Evolutionary conservation across 1,140 invertebrate species (phyloP).

Genomic region (Drosophila sp.): DNA sequence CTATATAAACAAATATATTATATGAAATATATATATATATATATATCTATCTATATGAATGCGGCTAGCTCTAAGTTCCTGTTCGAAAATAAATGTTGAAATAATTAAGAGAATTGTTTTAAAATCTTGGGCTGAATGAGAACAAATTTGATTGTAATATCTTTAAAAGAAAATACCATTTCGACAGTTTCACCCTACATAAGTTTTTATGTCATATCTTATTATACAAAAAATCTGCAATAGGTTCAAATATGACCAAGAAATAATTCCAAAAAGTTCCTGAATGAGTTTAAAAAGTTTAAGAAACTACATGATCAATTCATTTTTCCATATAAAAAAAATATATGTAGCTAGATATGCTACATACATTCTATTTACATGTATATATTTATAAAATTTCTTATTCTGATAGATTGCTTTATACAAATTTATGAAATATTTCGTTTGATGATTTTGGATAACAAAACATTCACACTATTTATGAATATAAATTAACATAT

Average conservation of each 20-base stretch:
- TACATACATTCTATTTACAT: neutral
- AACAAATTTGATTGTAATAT: no score
- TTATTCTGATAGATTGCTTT: neutral
- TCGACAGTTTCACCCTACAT: no score
- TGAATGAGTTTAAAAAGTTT: no score
- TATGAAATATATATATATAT: conserved; percentile 35
- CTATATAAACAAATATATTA: conserved; percentile 41
- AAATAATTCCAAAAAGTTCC: no score
- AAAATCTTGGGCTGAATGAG: neutral
- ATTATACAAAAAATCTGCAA: no score
- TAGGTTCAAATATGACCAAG: no score
- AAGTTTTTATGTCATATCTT: no score
- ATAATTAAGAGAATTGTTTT: conserved; percentile 15
- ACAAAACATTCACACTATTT: neutral
- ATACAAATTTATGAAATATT: neutral
- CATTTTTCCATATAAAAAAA: no score
- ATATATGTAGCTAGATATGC: no score
- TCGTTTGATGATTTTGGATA: neutral
- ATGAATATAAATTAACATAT: neutral
- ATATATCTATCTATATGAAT: conserved; percentile 47
- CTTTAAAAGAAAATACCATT: no score
- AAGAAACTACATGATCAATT: no score
- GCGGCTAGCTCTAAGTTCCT: conserved; percentile 73
- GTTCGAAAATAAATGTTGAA: conserved; percentile 78
- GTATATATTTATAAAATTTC: neutral